These are phyloP conservation scores for Takifugu rubripes DNA, from an alignment of 2,797 vertebrate species.

Conservation along the genomic window DNA sequence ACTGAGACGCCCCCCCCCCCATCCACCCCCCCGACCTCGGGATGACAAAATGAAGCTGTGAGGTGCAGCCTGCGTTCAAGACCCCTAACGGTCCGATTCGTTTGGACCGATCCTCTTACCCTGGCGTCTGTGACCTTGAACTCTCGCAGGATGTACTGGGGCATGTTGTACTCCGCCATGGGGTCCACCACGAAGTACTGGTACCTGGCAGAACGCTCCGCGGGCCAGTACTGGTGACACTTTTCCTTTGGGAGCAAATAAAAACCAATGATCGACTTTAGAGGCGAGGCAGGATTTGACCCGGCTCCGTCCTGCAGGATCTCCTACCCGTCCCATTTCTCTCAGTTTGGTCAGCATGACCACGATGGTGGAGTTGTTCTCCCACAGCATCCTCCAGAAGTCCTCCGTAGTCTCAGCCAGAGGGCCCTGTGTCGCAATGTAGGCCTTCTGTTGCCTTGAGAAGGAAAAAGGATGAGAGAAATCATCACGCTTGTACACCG, in stretches of 20 bases:
- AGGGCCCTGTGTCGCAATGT: slow-evolving; percentile 94
- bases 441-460: slow-evolving; percentile 91
- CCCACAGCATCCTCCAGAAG: slow-evolving; percentile 98
- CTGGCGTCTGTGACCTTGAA: slow-evolving; percentile 98
- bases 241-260: slow-evolving; percentile 82
- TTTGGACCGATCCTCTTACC: slow-evolving; percentile 72
- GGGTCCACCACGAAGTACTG: slow-evolving; percentile 98
- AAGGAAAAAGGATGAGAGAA: slow-evolving; percentile 1
- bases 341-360: slow-evolving; percentile 97
- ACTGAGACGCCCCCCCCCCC: too few species aligned
- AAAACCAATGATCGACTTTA: too few species aligned
- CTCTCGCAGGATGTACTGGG: slow-evolving; percentile 95
- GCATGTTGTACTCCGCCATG: slow-evolving; percentile 99
- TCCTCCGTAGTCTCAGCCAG: slow-evolving; percentile 96
- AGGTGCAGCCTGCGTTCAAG: too few species aligned
- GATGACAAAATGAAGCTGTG: too few species aligned
- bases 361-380: slow-evolving; percentile 97
- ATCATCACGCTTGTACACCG: neutral
- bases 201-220: slow-evolving; percentile 93
- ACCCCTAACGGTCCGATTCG: too few species aligned
- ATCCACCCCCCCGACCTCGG: too few species aligned
- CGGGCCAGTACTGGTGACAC: slow-evolving; percentile 97
- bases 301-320: too few species aligned
- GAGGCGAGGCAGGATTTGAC: too few species aligned
- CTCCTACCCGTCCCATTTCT: slow-evolving; percentile 92